Evolutionary conservation across 2,797 vertebrate species (phyloP).

Genomic region (Squalus acanthias): DNA sequence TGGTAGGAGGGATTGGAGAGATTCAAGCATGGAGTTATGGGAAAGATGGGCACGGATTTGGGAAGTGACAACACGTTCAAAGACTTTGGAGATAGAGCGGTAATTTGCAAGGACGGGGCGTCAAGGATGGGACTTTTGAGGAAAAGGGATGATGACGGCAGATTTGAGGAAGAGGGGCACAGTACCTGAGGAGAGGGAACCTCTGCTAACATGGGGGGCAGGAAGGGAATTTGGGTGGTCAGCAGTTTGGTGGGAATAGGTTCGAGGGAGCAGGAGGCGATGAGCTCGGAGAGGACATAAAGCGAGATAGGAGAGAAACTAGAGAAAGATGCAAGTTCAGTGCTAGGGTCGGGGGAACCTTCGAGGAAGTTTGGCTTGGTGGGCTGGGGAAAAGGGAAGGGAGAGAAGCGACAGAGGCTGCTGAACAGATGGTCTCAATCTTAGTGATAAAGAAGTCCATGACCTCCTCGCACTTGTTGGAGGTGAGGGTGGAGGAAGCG

Average conservation of each 20-base stretch:
- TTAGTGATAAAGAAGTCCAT: too few species aligned
- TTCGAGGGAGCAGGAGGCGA: background rate
- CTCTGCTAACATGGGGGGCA: background rate
- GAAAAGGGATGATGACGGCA: background rate
- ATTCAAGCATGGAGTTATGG: background rate
- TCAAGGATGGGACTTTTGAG: background rate
- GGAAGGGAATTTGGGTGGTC: background rate
- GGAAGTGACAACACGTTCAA: background rate
- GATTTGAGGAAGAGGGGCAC: background rate
- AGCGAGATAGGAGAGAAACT: too few species aligned
- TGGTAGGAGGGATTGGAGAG: too few species aligned
- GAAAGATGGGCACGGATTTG: background rate
- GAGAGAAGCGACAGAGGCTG: background rate
- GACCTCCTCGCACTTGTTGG: too few species aligned
- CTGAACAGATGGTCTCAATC: background rate
- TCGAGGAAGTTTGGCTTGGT: background rate
- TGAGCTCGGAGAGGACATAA: too few species aligned
- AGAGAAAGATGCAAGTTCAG: too few species aligned
- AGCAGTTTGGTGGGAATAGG: background rate
- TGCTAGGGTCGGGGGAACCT: background rate
- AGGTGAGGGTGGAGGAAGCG: too few species aligned
- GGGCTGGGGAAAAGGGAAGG: background rate
- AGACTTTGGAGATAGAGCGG: background rate
- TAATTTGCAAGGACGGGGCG: background rate
- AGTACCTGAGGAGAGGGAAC: background rate